Evolutionary conservation across 2,888 invertebrate genomes (phyloP).

Genomic region (Drosophila dives): DNA sequence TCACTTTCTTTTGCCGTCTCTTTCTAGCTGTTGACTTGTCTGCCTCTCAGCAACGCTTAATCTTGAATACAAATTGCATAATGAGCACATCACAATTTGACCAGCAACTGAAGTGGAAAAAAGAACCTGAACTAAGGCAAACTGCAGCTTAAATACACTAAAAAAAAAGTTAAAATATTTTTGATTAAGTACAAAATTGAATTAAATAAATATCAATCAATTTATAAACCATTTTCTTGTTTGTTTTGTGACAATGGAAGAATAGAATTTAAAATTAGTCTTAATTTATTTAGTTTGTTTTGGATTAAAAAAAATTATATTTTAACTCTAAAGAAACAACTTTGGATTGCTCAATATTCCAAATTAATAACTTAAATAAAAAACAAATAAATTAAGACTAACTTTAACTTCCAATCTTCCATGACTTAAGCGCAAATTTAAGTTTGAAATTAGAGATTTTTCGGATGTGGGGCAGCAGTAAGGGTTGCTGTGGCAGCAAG

Average conservation of each 20-base stretch:
- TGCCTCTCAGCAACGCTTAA: background rate
- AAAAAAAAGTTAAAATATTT: background rate
- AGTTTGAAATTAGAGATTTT: background rate
- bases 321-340: no score
- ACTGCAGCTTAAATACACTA: background rate
- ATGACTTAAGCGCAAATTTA: background rate
- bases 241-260: background rate
- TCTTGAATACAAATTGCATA: slow-evolving; percentile 21
- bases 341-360: no score
- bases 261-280: no score
- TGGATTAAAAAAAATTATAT: background rate
- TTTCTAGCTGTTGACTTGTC: background rate
- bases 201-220: background rate
- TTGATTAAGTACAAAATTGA: background rate
- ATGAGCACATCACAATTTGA: slow-evolving; percentile 16
- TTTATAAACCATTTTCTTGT: background rate
- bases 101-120: background rate
- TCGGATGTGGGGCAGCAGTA: background rate
- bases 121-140: background rate
- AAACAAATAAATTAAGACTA: background rate
- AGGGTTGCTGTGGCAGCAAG: background rate
- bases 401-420: background rate
- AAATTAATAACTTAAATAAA: background rate
- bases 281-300: background rate
- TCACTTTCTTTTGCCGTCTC: background rate